phyloP scores from a whole-genome alignment of 2,888 invertebrate genomes.

The Ophion slaviceki region DNA sequence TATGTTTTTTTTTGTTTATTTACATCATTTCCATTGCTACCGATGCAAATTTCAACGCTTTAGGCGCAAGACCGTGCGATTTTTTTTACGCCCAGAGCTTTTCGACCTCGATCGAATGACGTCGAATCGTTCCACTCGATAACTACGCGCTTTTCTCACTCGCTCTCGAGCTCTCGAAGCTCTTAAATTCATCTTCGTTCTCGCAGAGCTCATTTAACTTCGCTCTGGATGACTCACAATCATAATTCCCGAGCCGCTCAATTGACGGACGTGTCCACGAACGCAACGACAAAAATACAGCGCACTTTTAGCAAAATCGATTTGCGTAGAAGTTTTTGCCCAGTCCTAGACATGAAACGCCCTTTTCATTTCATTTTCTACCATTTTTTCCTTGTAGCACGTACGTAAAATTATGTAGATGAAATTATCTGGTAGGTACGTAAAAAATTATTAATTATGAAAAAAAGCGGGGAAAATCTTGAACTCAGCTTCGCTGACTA shows the following conservation, averaged over 20 bases:
- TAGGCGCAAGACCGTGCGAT: background rate
- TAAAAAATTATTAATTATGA: background rate
- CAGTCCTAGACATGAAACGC: background rate
- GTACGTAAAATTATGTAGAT: background rate
- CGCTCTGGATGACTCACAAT: conserved; percentile 50
- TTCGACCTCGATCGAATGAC: background rate
- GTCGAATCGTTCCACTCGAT: conserved; percentile 21
- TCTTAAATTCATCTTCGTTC: conserved; percentile 1
- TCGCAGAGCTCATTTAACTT: background rate
- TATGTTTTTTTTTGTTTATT: background rate
- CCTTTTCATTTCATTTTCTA: background rate
- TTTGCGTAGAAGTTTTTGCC: background rate
- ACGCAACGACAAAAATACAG: background rate
- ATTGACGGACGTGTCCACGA: conserved; percentile 36
- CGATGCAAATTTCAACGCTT: background rate
- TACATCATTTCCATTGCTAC: background rate
- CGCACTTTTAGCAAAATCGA: background rate
- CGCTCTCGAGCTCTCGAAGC: background rate
- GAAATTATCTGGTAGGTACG: background rate
- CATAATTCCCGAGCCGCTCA: conserved; percentile 20
- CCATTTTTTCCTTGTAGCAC: background rate
- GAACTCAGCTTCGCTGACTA: no score
- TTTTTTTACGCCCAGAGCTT: conserved; percentile 15
- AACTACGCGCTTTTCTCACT: conserved; percentile 24
- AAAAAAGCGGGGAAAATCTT: background rate